Percentiles rank a stretch among this genome's conserved stretches.
These are phyloP conservation scores for Armadillidium nasatum DNA, from an alignment of 1,140 invertebrate genomes.

Conservation along the genomic window DNA sequence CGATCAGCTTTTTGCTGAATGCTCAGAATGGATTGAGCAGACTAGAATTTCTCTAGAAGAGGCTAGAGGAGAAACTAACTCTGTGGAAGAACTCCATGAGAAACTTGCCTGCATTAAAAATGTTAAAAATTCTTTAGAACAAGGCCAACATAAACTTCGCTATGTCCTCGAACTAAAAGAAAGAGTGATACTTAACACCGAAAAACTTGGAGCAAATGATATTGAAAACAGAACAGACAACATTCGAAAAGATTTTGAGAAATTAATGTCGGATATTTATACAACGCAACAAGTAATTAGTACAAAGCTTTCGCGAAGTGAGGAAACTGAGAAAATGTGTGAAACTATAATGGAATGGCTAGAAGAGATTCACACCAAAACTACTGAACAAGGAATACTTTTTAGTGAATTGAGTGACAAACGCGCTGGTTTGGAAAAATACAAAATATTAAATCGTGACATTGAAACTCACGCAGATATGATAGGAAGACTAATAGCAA, in stretches of 20 bases:
- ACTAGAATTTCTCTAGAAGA: conserved; percentile 70
- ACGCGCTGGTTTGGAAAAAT: conserved; percentile 77
- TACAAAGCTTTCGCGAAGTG: conserved; percentile 38
- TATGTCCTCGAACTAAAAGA: conserved; percentile 87
- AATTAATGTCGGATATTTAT: conserved; percentile 66
- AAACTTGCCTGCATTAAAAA: conserved; percentile 77
- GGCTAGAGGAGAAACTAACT: conserved; percentile 64
- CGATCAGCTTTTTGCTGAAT: conserved; percentile 81
- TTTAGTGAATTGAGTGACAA: conserved; percentile 84
- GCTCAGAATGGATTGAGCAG: conserved; percentile 82
- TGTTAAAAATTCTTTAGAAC: conserved; percentile 76
- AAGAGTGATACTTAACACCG: conserved; percentile 85
- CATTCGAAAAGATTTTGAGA: conserved; percentile 81
- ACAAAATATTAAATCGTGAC: conserved; percentile 63
- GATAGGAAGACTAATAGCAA: conserved; percentile 55
- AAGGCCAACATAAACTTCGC: conserved; percentile 78
- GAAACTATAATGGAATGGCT: conserved; percentile 67
- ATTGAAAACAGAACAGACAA: conserved; percentile 85
- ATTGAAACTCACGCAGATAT: conserved; percentile 69
- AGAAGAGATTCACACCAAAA: conserved; percentile 76
- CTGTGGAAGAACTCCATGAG: conserved; percentile 71
- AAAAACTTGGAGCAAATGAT: conserved; percentile 73
- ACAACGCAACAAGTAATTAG: conserved; percentile 38
- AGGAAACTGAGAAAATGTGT: conserved; percentile 60
- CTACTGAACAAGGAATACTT: conserved; percentile 58